Base-by-base conservation (phyloP, 2,113 vertebrate genomes). In the Rhipidura dahli region DNA sequence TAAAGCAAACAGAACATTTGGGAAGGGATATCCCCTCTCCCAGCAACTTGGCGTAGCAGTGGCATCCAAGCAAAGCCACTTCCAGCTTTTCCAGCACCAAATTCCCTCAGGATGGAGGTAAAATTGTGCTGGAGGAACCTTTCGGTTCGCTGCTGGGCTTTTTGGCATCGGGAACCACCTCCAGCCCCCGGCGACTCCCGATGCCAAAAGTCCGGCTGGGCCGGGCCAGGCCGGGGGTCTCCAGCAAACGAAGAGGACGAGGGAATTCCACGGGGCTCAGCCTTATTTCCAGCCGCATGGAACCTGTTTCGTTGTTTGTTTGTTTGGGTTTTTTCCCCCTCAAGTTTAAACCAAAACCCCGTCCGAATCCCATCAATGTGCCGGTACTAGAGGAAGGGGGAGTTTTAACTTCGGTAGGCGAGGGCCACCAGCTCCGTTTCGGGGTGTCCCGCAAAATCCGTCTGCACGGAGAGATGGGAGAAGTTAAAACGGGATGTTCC, bases 341-440 rank as follows among this genome's bases (percentile, higher is more conserved):
- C 40, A 42, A 7, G 1, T 79, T 64, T 42, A 54, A 80, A 21
- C 2, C 26, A 51, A 83, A 69, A 10, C 5, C 20, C 17, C 1
- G 1, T n/a, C 4, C 3, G 39, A 85, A 65, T 39, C 6, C 4
- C n/a, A 2, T 12, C 27, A 6, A 2, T 15, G 31, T 21, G n/a
- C 24, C 7, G 2, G 5, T 51, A 40, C 8, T 31, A 12, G 50
- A 1, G 20, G 5, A 27, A 20, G 3, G 15, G 24, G 33, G 3
- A 6, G 21, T 57, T 93, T 61, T 27, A 53, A 12, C 0, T 1
- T 13, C 7, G 30, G 45, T 10, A 66, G 47, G 20, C 1, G 26
- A 63, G 6, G 31, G 30, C 14, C 19, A 7, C 6, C 7, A 9
- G 8, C 9, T 21, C 17, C 39, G 4, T 76, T 85, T 72, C 1